These are phyloP conservation scores for Ardeotis arabs DNA, from an alignment of 2,113 vertebrate genomes.

Conservation along the genomic window DNA sequence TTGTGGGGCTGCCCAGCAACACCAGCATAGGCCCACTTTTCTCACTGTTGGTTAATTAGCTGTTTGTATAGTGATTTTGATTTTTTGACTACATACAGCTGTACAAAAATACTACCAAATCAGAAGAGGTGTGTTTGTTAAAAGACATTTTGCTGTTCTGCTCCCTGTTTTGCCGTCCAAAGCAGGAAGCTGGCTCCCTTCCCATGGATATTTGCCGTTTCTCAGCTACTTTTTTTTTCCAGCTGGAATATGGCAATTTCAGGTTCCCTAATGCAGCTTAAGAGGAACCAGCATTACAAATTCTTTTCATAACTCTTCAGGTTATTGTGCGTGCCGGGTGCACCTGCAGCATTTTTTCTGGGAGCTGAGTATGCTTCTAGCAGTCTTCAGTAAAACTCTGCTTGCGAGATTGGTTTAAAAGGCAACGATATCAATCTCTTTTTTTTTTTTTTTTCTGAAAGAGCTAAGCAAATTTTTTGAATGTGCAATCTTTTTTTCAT, in stretches of 20 bases:
- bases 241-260: not conserved
- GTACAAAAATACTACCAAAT: not conserved
- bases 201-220: not conserved
- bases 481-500: not conserved
- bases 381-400: not conserved
- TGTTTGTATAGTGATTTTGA: not conserved
- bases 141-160: not conserved
- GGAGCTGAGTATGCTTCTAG: not conserved
- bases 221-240: not conserved
- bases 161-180: not conserved
- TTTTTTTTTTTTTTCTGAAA: not conserved
- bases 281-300: not conserved
- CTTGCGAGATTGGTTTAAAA: not conserved
- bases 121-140: not conserved
- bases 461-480: not conserved
- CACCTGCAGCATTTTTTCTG: not conserved
- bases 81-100: not conserved
- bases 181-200: slow-evolving; percentile 18
- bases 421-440: not conserved
- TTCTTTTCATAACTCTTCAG: not conserved
- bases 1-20: not conserved
- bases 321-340: not conserved
- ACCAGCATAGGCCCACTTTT: fast-evolving
- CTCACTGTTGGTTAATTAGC: not conserved
- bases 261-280: slow-evolving; percentile 28